Percentiles rank a stretch among this genome's conserved stretches.
These are phyloP conservation scores for Brachionichthys hirsutus DNA, from an alignment of 2,113 vertebrate genomes.

Conservation along the genomic window DNA sequence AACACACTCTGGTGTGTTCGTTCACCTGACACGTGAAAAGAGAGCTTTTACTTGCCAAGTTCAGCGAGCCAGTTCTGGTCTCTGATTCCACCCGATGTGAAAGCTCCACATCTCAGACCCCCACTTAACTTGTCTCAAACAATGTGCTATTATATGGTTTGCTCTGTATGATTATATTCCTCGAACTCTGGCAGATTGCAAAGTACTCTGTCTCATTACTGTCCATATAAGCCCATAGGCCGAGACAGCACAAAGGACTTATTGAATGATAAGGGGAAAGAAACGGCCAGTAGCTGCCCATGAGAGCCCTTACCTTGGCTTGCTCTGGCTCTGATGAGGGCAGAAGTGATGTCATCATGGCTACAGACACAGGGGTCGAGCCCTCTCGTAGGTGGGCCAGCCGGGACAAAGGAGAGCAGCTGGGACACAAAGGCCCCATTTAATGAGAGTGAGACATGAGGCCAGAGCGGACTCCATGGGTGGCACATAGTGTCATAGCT, in stretches of 20 bases:
- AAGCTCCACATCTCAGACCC: constrained; percentile 61
- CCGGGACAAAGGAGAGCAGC: constrained; percentile 70
- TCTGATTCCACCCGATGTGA: constrained; percentile 65
- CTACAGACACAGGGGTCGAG: constrained; percentile 64
- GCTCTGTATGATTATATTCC: constrained; percentile 73
- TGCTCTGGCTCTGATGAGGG: constrained; percentile 58
- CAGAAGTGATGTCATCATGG: constrained; percentile 76
- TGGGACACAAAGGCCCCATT: constrained; percentile 69
- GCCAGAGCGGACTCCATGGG: constrained; percentile 66
- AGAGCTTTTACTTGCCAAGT: constrained; percentile 65
- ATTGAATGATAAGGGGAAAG: constrained; percentile 71
- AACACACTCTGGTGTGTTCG: constrained; percentile 58
- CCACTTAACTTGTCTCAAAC: constrained; percentile 70
- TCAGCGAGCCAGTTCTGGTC: constrained; percentile 63
- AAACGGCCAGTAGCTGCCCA: constrained; percentile 58
- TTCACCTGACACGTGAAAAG: constrained; percentile 74
- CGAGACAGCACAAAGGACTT: constrained; percentile 72
- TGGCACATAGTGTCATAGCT: constrained; percentile 79
- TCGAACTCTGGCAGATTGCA: constrained; percentile 65
- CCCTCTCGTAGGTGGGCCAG: constrained; percentile 71
- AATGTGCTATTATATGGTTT: constrained; percentile 76
- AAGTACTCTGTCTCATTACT: constrained; percentile 73
- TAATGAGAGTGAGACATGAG: constrained; percentile 75
- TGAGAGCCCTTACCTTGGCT: constrained; percentile 75
- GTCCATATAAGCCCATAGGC: constrained; percentile 66